Base-by-base conservation (phyloP, 2,888 invertebrate species). In the Phrixothrix hirtus region DNA sequence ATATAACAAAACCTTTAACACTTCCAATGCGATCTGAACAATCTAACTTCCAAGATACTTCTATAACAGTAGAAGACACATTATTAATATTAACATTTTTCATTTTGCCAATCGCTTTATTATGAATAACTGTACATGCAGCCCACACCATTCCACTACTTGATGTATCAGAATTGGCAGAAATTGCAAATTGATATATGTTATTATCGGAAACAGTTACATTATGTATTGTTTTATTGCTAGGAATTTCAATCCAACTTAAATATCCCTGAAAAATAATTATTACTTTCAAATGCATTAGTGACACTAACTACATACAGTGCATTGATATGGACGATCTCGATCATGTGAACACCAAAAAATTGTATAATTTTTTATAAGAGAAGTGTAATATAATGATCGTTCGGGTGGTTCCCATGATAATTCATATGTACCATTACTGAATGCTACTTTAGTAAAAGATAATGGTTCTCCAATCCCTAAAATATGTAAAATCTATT, bases 111-210 rank as follows among this genome's bases (percentile, higher is more conserved):
- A 81, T 58, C 12, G 60, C 60, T 67, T 73, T 72, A 48, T 77
- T 75, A 37, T 76, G 75, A 15, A 77, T 80, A 58, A 84, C 81
- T 58, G 85, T 87, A 56, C 93, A 93, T 25, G 83, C 82, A 6
- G 90, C 87, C 92, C 92, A 92, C 7, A 85, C 81, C 87, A 93
- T 89, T 1, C 92, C 92, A 69, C 91, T 91, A 59, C 89, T 91
- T 53, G 79, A 80, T 2, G 72, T 72, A 0, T 77, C 74, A 30
- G 83, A 84, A 66, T 92, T 91, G 0, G 89, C 89, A 2, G 92
- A 85, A 54, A 93, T 88, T 1, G 92, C 92, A 78, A 92, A 90
- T 66, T 83, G 89, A 69, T 83, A 87, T 21, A 82, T 81, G 51
- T 76, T 77, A 42, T 83, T 80, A 57, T 77, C 77, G 56, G 82